Base-by-base conservation (phyloP, 2,113 vertebrate genomes). In the Ginglymostoma cirratum region DNA sequence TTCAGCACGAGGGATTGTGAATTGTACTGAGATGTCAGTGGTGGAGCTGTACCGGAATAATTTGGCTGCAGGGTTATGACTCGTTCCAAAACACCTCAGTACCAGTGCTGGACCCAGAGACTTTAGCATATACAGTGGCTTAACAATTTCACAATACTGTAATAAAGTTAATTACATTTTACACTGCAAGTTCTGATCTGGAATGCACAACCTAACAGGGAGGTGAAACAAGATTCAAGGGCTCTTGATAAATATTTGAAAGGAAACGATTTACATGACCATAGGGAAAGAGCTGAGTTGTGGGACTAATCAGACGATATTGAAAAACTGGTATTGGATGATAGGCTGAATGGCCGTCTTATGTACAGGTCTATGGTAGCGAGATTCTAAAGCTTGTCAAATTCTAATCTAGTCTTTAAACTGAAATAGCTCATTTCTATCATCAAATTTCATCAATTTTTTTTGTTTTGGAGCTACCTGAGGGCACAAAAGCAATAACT, bases 401-500 rank as follows among this genome's bases (percentile, higher is more conserved):
- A 52, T 52, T 15, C 69, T 52, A 21, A 95, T 95, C 69, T 34
- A 34, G n/a, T 70, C 93, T 72, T 95, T 72, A 48, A 2, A 10
- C 94, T 34, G 69, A 95, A 34, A 95, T 27, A 95, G 21, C 69
- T 70, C 45, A 72, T 52, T 45, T 69, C 34, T 34, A 70, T 95
- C 66, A 95, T 52, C 67, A 95, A 72, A 15, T 95, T 94, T 66
- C 92, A 69, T 94, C 38, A 69, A 8, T 5, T 1, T 45, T 95
- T 95, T 94, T 94, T n/a, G n/a, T n/a, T 95, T 95, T 72, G 48
- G 67, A 52, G 8, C 24, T 95, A 95, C 94, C 94, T 34, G 12
- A 76, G 94, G 94, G 94, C 67, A 95, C 24, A 52, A 95, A 95
- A 95, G 69, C 94, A 95, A 95, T 95, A 95, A 95, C 42, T 95